phyloP scores from a whole-genome alignment of 2,797 vertebrate genomes.

The Sebastes hubbsi region DNA sequence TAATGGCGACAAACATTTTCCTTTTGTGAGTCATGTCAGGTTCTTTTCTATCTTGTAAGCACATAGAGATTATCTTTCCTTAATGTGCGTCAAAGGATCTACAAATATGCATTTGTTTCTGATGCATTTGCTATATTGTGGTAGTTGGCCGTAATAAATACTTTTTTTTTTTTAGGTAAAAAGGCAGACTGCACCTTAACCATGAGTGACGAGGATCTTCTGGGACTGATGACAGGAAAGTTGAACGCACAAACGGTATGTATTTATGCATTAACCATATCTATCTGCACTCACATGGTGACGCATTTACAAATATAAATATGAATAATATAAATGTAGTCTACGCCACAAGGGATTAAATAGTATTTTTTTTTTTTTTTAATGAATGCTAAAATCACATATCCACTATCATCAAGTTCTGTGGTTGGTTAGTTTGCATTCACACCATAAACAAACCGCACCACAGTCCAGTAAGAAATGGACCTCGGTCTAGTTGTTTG shows the following conservation, averaged over 20 bases:
- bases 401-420: too few relatives aligned
- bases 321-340: background rate
- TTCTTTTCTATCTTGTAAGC: background rate
- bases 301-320: background rate
- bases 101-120: background rate
- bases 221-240: slow-evolving; percentile 92
- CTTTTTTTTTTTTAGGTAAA: slow-evolving; percentile 77
- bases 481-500: background rate
- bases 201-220: slow-evolving; percentile 88
- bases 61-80: background rate
- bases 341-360: background rate
- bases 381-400: background rate
- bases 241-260: slow-evolving; percentile 91
- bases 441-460: too few relatives aligned
- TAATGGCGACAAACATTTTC: background rate
- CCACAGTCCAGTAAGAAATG: background rate
- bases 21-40: background rate
- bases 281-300: background rate
- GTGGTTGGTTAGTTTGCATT: background rate
- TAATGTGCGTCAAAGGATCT: background rate
- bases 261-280: background rate
- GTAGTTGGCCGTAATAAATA: background rate
- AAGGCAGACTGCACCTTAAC: slow-evolving; percentile 91
- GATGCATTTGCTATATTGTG: background rate
- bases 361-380: background rate